Evolutionary conservation across 2,113 vertebrate genomes (phyloP).

Genomic region (Paramisgurnus dabryanus): DNA sequence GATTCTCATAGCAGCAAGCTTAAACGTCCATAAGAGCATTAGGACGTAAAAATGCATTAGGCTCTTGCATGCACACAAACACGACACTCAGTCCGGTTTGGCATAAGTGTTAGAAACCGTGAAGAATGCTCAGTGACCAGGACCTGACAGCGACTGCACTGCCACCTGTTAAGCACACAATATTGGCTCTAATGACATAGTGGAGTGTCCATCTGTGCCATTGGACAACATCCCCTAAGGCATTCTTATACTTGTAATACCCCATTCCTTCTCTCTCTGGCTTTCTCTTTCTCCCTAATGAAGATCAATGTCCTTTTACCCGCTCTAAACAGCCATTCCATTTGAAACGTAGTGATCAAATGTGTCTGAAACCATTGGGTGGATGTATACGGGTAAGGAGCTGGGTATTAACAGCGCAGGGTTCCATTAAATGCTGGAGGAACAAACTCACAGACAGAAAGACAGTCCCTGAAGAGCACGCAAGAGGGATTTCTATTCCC

Average conservation of each 20-base stretch:
- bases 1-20: conserved; percentile 63
- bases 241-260: conserved; percentile 55
- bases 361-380: conserved; percentile 38
- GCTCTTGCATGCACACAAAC: conserved; percentile 46
- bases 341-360: conserved; percentile 25
- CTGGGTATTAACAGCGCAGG: conserved; percentile 48
- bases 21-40: conserved; percentile 76
- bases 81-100: conserved; percentile 13
- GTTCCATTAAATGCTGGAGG: conserved; percentile 45
- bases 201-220: conserved; percentile 67
- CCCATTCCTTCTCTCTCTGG: conserved; percentile 43
- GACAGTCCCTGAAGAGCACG: conserved; percentile 45
- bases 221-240: conserved; percentile 57
- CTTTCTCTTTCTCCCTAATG: conserved; percentile 43
- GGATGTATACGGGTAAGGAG: conserved; percentile 31
- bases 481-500: conserved; percentile 35
- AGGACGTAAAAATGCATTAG: conserved; percentile 74
- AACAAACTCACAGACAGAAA: conserved; percentile 24
- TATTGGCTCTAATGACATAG: conserved; percentile 74
- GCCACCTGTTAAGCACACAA: conserved; percentile 72
- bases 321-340: conserved; percentile 27
- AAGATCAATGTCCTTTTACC: conserved; percentile 17
- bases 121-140: conserved; percentile 5
- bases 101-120: neutral
- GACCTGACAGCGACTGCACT: conserved; percentile 61